Conservation (phyloP, 2,797 vertebrate species). For the Streptopelia turtur region DNA sequence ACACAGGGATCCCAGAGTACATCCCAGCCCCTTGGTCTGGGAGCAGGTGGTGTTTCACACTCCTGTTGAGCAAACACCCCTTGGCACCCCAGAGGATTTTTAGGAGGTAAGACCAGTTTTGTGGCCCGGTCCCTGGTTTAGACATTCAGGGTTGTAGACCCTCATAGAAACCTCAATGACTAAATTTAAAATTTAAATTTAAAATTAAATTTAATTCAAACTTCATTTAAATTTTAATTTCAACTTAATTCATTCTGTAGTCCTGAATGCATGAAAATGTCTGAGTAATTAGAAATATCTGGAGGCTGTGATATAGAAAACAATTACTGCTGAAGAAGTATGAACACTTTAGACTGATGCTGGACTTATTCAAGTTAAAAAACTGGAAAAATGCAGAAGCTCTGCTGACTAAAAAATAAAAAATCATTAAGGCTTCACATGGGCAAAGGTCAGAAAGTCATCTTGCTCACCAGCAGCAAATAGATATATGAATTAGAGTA, state of each 20-base stretch:
- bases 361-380: neutral
- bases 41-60: neutral
- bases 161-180: neutral
- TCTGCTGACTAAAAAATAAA: neutral
- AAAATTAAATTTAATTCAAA: neutral
- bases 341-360: neutral
- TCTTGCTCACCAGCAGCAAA: neutral
- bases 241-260: neutral
- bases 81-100: neutral
- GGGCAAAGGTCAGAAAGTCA: neutral
- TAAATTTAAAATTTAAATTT: neutral
- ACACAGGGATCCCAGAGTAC: neutral
- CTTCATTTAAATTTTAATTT: neutral
- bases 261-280: neutral
- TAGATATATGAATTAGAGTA: neutral
- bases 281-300: constrained; percentile 2
- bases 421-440: neutral
- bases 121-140: neutral
- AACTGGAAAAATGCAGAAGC: neutral
- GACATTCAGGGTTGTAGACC: neutral
- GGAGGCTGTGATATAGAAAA: neutral
- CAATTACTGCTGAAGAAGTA: neutral
- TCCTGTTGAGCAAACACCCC: neutral
- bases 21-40: neutral
- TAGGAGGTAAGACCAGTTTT: neutral